Conservation (phyloP, 1,140 invertebrate species). For the Macrobrachium rosenbergii region DNA sequence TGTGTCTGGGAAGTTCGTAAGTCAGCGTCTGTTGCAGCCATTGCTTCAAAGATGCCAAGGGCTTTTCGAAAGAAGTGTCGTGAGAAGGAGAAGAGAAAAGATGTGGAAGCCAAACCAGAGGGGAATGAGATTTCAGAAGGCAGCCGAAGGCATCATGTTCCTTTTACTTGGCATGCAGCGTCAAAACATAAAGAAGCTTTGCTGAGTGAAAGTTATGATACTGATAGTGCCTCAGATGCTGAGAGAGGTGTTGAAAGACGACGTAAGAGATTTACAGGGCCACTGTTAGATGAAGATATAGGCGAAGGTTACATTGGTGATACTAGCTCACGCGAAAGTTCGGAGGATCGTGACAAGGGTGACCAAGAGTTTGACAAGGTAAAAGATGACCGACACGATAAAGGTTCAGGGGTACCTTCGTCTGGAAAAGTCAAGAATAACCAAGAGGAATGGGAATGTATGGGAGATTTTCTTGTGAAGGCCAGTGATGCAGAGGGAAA, state of each 20-base stretch:
- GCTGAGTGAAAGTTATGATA: constrained; percentile 40
- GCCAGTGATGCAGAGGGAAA: constrained; percentile 10
- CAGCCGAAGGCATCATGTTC: constrained; percentile 31
- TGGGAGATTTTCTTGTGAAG: constrained; percentile 47
- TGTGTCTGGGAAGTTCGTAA: constrained; percentile 52
- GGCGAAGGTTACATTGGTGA: constrained; percentile 58
- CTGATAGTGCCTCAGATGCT: constrained; percentile 51
- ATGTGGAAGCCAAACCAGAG: constrained; percentile 31
- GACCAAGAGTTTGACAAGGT: constrained; percentile 45
- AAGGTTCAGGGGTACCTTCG: not conserved
- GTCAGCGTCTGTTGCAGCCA: constrained; percentile 14
- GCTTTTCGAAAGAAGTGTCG: constrained; percentile 48
- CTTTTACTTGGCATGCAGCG: constrained; percentile 41
- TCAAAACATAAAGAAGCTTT: constrained; percentile 38
- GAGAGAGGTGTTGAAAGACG: constrained; percentile 38
- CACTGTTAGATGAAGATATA: constrained; percentile 53
- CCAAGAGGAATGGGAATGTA: constrained; percentile 57
- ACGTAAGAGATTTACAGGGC: constrained; percentile 52
- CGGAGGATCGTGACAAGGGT: constrained; percentile 53
- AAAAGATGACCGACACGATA: constrained; percentile 41
- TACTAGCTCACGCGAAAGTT: constrained; percentile 54
- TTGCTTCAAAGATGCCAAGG: constrained; percentile 43
- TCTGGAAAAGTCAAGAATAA: constrained; percentile 7
- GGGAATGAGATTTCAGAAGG: constrained; percentile 2
- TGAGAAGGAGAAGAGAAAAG: constrained; percentile 47